These are phyloP conservation scores for Numida meleagris DNA, from an alignment of 2,113 vertebrate species.

Conservation along the genomic window DNA sequence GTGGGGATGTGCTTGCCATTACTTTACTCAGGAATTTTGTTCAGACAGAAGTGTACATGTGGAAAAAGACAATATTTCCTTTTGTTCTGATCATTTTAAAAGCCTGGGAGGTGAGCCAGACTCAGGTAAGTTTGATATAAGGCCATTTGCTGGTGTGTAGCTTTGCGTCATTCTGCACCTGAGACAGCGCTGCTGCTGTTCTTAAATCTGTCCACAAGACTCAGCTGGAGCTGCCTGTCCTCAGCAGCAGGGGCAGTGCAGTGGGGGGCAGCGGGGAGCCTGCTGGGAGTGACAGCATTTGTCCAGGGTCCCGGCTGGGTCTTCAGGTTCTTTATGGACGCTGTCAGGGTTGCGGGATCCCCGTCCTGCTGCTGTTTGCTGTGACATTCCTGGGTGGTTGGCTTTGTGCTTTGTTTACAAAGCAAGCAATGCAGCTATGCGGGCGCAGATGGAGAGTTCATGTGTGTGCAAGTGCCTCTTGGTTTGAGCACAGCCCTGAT, in stretches of 20 bases:
- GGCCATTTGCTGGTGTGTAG: background rate
- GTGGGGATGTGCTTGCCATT: background rate
- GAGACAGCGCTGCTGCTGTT: background rate
- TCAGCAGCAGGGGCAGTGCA: background rate
- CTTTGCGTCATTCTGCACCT: background rate
- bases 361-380: background rate
- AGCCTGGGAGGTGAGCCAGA: background rate
- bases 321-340: background rate
- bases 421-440: background rate
- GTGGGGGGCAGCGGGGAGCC: background rate
- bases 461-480: background rate
- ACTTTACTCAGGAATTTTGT: background rate
- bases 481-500: background rate
- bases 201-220: background rate
- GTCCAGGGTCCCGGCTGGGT: rapidly evolving
- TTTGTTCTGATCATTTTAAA: background rate
- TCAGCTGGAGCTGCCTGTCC: background rate
- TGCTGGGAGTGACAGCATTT: rapidly evolving
- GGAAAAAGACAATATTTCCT: background rate
- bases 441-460: background rate
- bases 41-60: background rate
- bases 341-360: background rate
- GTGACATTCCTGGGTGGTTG: background rate
- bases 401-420: background rate
- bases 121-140: rapidly evolving